These are phyloP conservation scores for Drosophila atripex DNA, from an alignment of 2,888 invertebrate genomes.

Conservation along the genomic window DNA sequence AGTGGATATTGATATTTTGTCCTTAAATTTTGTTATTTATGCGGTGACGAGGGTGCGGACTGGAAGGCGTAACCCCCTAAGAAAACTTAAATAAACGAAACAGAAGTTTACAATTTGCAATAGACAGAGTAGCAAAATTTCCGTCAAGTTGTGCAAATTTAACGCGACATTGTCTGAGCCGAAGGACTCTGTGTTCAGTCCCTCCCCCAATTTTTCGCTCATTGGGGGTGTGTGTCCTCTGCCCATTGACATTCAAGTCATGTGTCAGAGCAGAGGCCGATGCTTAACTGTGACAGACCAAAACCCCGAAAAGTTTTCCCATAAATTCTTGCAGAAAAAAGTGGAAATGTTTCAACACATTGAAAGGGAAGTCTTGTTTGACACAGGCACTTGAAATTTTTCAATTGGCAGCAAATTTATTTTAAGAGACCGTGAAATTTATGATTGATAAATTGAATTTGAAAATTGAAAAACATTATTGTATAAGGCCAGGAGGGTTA, in stretches of 20 bases:
- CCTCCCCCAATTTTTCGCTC: constrained; percentile 13
- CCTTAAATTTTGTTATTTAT: constrained; percentile 84
- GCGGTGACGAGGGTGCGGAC: constrained; percentile 62
- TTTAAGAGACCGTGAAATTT: constrained; percentile 81
- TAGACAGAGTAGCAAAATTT: constrained; percentile 52
- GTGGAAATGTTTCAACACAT: constrained; percentile 62
- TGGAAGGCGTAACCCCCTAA: constrained; percentile 31
- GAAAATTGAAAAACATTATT: constrained; percentile 71
- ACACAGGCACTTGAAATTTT: constrained; percentile 61
- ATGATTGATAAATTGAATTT: constrained; percentile 81
- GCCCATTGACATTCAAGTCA: constrained; percentile 79
- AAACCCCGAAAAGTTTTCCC: constrained; percentile 53
- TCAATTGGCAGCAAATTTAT: constrained; percentile 79
- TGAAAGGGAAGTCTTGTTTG: constrained; percentile 37
- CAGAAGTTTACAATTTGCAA: constrained; percentile 73
- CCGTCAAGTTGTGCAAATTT: constrained; percentile 79
- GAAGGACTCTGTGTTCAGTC: constrained; percentile 19
- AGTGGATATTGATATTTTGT: constrained; percentile 85
- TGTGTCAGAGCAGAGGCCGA: constrained; percentile 80
- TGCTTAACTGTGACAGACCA: constrained; percentile 80
- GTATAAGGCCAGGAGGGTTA: neutral
- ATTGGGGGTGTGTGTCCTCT: constrained; percentile 26
- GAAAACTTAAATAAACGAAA: constrained; percentile 35
- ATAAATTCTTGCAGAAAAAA: constrained; percentile 65
- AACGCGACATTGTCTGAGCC: constrained; percentile 74